A percentile compares a stretch with the other conserved stretches of the same genome.
These are phyloP conservation scores for Myotis yumanensis DNA, from an alignment of 2,113 vertebrate species.

Conservation along the genomic window DNA sequence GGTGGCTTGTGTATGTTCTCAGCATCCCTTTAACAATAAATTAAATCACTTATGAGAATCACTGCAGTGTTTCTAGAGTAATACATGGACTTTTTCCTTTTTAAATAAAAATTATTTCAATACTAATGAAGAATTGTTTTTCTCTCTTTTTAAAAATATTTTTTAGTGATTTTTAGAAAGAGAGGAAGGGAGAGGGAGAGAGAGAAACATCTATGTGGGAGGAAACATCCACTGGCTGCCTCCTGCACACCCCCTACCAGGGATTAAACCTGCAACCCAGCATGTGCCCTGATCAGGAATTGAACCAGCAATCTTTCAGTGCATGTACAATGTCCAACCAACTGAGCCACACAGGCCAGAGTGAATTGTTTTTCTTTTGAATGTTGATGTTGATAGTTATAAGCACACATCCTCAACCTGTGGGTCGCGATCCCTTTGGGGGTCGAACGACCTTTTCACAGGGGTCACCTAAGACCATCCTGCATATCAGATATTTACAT, in stretches of 20 bases:
- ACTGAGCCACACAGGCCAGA: too few relatives aligned
- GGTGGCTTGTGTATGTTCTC: not conserved
- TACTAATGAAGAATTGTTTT: not conserved
- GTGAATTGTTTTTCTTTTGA: not conserved
- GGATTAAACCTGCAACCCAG: too few relatives aligned
- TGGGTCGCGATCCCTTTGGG: too few relatives aligned
- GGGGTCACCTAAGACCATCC: too few relatives aligned
- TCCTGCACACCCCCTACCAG: too few relatives aligned
- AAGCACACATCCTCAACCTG: not conserved
- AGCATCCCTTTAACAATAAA: conserved; percentile 4
- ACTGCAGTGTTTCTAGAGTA: not conserved
- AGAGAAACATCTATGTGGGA: not conserved
- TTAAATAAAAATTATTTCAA: not conserved
- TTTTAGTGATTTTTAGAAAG: not conserved
- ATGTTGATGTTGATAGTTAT: not conserved
- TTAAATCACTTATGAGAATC: not conserved
- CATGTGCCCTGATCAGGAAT: too few relatives aligned
- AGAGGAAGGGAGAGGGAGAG: not conserved
- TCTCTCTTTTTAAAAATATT: not conserved
- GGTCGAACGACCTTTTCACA: too few relatives aligned
- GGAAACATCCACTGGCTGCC: too few relatives aligned
- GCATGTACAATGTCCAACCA: too few relatives aligned
- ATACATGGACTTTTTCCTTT: not conserved
- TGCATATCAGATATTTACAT: too few relatives aligned
- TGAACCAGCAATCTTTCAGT: too few relatives aligned